These are phyloP conservation scores for Orchesellides sinensis DNA, from an alignment of 2,888 invertebrate genomes.

Conservation along the genomic window DNA sequence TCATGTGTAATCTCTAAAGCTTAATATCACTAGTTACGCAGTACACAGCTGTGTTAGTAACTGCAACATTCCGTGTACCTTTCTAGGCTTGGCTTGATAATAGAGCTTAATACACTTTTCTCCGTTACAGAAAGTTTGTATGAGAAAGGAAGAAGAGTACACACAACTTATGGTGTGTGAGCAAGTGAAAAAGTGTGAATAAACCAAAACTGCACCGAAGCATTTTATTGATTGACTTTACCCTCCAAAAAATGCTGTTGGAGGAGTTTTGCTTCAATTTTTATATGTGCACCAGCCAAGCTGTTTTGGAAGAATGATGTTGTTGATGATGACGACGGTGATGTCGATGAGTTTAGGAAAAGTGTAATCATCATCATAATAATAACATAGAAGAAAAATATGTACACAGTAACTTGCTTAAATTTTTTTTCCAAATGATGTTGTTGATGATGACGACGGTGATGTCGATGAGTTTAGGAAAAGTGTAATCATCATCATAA, in stretches of 20 bases:
- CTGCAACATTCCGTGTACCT: too few species aligned
- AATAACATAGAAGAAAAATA: conserved; percentile 15
- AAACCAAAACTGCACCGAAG: conserved; percentile 39
- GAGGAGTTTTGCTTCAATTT: neutral
- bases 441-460: conserved; percentile 37
- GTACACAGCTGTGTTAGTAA: too few species aligned
- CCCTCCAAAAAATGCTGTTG: conserved; percentile 6
- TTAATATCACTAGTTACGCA: too few species aligned
- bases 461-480: conserved; percentile 42
- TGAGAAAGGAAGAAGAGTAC: conserved; percentile 1
- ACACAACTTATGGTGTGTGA: neutral
- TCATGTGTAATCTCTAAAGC: too few species aligned
- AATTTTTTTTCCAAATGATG: neutral
- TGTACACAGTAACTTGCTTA: neutral
- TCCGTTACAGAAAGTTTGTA: neutral
- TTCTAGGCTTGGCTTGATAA: too few species aligned
- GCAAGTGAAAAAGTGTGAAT: conserved; percentile 48
- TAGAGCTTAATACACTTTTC: too few species aligned
- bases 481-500: conserved; percentile 56
- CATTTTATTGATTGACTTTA: conserved; percentile 61
- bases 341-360: conserved; percentile 43
- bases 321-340: conserved; percentile 38
- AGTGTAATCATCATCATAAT: conserved; percentile 56
- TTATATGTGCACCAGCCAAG: neutral
- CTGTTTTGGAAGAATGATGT: conserved; percentile 6